Evolutionary conservation across 2,888 invertebrate genomes (phyloP), one percentile per base, ranked within the genome.

Genomic region (Aphidius colemani): DNA sequence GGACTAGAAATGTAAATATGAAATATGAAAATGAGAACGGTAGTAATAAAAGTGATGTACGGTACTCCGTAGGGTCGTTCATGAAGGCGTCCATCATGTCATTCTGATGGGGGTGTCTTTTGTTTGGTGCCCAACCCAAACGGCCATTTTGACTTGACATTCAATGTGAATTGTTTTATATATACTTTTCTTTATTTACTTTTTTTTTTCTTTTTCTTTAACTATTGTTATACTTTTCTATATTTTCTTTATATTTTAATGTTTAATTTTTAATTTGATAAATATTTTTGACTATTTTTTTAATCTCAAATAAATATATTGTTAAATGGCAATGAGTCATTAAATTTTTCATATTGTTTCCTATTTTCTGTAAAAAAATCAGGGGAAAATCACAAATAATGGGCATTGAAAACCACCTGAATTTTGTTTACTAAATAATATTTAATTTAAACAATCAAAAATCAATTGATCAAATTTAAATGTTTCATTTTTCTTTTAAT

Each of bases 31-130:
- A 82, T 82, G 81, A 82, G 81, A 78, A 82, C 74, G 78, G 82
- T 78, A 78, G 83, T 83, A 83, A 83, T 84, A 83, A 84, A 83
- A 83, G 83, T 83, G 84, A 84, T 83, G 82, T 83, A 84, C 82
- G 83, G 81, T 82, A 80, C 83, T 83, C 83, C 79, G 79, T 82
- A 81, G 83, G 82, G 83, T 83, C 83, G 83, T 84, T 84, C 81
- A 80, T 82, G 82, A 83, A 83, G 81, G 83, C 83, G 83, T 83
- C 83, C 80, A 83, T 83, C 83, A 83, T 82, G 55, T 67, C 62
- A 73, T 75, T 74, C 73, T 79, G 81, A 81, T 80, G 78, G 77
- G 78, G 75, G 76, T 77, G 79, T 79, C 79, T 80, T 79, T 53
- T 81, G 80, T 80, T 76, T 74, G 72, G 72, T 62, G 71, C 71